Base-by-base conservation (phyloP, 2,888 invertebrate genomes). In the Leptopterna dolabrata region DNA sequence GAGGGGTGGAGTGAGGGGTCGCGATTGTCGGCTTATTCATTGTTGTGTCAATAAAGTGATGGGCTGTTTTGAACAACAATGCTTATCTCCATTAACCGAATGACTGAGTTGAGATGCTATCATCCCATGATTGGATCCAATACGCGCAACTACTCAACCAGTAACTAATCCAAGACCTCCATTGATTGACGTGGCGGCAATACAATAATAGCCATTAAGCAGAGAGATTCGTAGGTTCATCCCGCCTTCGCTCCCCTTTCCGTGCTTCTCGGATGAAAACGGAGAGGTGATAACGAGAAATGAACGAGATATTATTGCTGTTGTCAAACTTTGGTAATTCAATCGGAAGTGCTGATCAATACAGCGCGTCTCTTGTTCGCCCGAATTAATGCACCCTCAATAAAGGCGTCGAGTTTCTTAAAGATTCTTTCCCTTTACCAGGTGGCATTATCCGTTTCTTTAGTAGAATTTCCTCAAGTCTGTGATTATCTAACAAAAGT, bases 71-170 rank as follows among this genome's bases (percentile, higher is more conserved):
- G 63, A 63, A 63, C 63, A 63, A 63, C 63, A 63, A 63, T 63
- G 63, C 63, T 63, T 63, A 63, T 63, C 63, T 24, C 63, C 63
- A 63, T 63, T 63, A 63, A 63, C 63, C 63, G 63, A 63, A 63
- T 63, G 63, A 63, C 63, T 63, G 63, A 63, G 24, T 24, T 24
- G 63, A 63, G 63, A 63, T 24, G 63, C 24, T 63, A 63, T 63
- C 63, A 27, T 63, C 24, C 24, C 24, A 63, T 63, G 63, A 63
- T 63, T 63, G 63, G 63, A 63, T 63, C 63, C 63, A 63, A 63
- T 24, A 24, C 63, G 63, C 19, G 63, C 63, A 63, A 63, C 63
- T 19, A 63, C 63, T 63, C 63, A 63, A 27, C 27, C 63, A 27
- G 63, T 63, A 63, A 63, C 63, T 63, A 63, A 63, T 63, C 63